Evolutionary conservation across 2,113 vertebrate species (phyloP), one percentile per base, ranked within the genome.

Genomic region (Falco punctatus): DNA sequence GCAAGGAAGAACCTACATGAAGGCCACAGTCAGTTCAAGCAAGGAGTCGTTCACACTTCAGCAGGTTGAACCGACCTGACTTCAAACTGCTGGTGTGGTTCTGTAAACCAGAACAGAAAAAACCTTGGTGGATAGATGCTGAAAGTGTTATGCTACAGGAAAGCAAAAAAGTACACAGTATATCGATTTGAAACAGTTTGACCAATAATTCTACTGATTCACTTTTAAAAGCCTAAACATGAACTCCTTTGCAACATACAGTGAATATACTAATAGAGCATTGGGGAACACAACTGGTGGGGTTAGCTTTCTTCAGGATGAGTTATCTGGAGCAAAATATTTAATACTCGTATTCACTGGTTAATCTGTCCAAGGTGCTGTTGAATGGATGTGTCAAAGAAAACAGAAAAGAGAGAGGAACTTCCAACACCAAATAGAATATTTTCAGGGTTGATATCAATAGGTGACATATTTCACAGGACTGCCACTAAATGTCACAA

Each of bases 131-230:
- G 24, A 32, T 40, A 33, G 16, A 46, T 35, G 21, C 14, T 77
- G 54, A 42, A 90, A 81, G 8, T 7, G 15, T 30, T 81, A 9
- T 19, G 48, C 2, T 42, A 44, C 8, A 35, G 20, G 62, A 57
- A 71, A 57, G 18, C 20, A 58, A 73, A 42, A 18, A 59, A 7
- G 2, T 6, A 5, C 0, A 0, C 14, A 21, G 3, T 27, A 46
- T n/a, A 79, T 9, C 11, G 75, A 2, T 61, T 83, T 66, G 13
- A 75, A 93, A 69, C 3, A 48, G 2, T 66, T 78, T 85, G 33
- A 89, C 13, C 32, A 85, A 58, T 59, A 85, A 81, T n/a, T 81
- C 11, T 58, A 26, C 7, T 66, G 14, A 28, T 28, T 38, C 9
- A 38, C 16, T 38, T 88, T 85, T 28, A 61, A 73, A 84, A 81